Evolutionary conservation across 92 coral and sea anemone genomes (phyloP), one percentile per base, ranked within the genome.

Genomic region (Parazoanthus darwini): DNA sequence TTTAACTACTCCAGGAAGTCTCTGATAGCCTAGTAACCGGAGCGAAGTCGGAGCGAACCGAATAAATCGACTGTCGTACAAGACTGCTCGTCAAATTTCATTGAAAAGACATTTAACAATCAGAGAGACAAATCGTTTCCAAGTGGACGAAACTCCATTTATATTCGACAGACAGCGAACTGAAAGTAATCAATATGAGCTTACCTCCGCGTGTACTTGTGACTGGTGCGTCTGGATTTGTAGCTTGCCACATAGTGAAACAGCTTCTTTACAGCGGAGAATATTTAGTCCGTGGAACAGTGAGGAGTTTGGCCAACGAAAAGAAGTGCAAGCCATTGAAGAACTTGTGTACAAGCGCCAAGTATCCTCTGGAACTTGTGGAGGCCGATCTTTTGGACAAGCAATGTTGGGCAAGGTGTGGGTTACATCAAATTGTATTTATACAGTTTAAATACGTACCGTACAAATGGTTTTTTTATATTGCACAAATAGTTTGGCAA

Each of bases 221-320:
- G 5, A 94, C 99, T 6, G 99, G 99, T n/a, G 98, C 99, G 0
- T 90, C 95, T 5, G 99, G 99, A 0, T 97, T 92, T 89, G 92
- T 97, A 8, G 99, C 97, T 14, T 92, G 98, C 59, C 99, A 97
- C 86, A 90, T 97, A 29, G 94, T 97, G 8, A 90, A 86, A 56
- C 95, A 92, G 54, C 89, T 97, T 18, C 94, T 97, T 25, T 92
- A 90, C 25, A 36, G 87, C 48, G 99, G 94, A 51, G 85, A 86
- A 20, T 92, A 80, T 86, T 78, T 86, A 48, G 99, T 97, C 6
- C 97, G 99, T 20, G 99, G 99, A 54, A 93, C 99, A 35, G 97
- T 97, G 5, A 94, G 99, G 54, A 92, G 93, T 81, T 77, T 94
- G 25, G 39, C 86, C 8, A 95, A 93, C 81, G 98, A 97, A 65